Evolutionary conservation across 2,113 vertebrate species (phyloP), one percentile per base, ranked within the genome.

Genomic region (Limnothrissa miodon): DNA sequence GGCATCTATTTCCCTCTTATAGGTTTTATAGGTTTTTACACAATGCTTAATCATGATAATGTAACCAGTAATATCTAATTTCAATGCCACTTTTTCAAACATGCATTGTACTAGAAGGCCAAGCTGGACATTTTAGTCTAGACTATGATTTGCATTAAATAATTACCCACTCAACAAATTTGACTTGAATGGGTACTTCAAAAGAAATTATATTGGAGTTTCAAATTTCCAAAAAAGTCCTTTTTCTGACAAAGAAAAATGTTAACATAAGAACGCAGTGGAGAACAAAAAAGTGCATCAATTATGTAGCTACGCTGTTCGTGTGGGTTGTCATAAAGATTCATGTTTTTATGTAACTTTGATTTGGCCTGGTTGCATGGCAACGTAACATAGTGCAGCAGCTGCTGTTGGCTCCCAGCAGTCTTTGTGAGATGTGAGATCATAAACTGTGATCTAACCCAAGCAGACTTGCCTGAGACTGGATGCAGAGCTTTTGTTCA

Each of bases 321-420:
- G 36, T 74, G 66, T 74, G 66, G 66, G 66, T 74, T 74, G 66
- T 36, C 29, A 13, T 39, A 17, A 74, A 74, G 66, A 74, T 74
- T 74, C 36, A 74, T 74, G 13, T 74, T 74, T 74, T 74, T 74
- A 74, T 36, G 17, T 74, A 74, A 74, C 66, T 80, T 66, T 59
- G 11, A 66, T 66, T 39, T 13, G 21, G 42, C 39, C 29, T n/a
- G 39, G 78, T 83, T 80, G 83, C 56, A 70, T 80, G 78, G 83
- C 78, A 70, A 80, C 78, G 48, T 62, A 74, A 10, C 36, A 36
- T 62, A 25, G 33, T 74, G 66, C 66, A 39, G 66, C 42, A 83
- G 25, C 51, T 19, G 79, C 42, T 36, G 56, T 53, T 83, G 53
- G 25, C 79, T 83, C 51, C 78, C 45, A 83, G 51, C 23, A 21